Conservation (phyloP, 2,888 invertebrate species). For the Ecdyonurus torrentis region DNA sequence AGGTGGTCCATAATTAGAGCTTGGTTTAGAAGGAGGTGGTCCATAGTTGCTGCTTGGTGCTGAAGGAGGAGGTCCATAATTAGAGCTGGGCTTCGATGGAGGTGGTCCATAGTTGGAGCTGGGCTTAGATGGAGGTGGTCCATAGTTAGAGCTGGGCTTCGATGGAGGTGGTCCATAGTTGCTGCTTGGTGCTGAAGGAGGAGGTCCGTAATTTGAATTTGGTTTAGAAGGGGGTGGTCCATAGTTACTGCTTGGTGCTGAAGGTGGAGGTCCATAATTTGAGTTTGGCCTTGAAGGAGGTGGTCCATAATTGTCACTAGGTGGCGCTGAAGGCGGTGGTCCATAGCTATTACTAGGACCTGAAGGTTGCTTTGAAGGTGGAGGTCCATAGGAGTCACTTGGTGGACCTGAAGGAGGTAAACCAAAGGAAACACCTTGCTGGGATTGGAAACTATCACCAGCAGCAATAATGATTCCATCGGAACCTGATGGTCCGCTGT, state of each 20-base stretch:
- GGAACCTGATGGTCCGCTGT: too few relatives aligned
- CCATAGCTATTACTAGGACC: slow-evolving; percentile 12
- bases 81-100: slow-evolving; percentile 11
- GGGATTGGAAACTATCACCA: not conserved
- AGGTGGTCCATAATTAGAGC: slow-evolving; percentile 9
- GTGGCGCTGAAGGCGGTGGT: slow-evolving; percentile 21
- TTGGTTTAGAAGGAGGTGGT: slow-evolving; percentile 4
- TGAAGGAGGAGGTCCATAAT: slow-evolving; percentile 12
- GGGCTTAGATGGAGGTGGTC: not conserved
- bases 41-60: slow-evolving; percentile 43
- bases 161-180: slow-evolving; percentile 33
- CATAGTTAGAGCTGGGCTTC: slow-evolving; percentile 3
- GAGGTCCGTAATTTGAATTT: slow-evolving; percentile 16
- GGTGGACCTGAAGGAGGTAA: slow-evolving; percentile 14
- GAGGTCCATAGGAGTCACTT: slow-evolving; percentile 11
- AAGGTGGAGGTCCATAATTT: slow-evolving; percentile 12
- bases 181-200: slow-evolving; percentile 10
- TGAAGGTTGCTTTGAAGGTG: slow-evolving; percentile 9
- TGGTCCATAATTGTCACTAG: slow-evolving; percentile 36
- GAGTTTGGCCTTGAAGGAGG: not conserved
- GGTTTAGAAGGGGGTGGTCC: slow-evolving; percentile 15
- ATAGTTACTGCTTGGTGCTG: slow-evolving; percentile 24
- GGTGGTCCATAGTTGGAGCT: slow-evolving; percentile 11
- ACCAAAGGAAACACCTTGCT: slow-evolving; percentile 13
- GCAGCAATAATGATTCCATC: too few relatives aligned